These are phyloP conservation scores for Spheniscus humboldti DNA, from an alignment of 2,797 vertebrate species.

Conservation along the genomic window DNA sequence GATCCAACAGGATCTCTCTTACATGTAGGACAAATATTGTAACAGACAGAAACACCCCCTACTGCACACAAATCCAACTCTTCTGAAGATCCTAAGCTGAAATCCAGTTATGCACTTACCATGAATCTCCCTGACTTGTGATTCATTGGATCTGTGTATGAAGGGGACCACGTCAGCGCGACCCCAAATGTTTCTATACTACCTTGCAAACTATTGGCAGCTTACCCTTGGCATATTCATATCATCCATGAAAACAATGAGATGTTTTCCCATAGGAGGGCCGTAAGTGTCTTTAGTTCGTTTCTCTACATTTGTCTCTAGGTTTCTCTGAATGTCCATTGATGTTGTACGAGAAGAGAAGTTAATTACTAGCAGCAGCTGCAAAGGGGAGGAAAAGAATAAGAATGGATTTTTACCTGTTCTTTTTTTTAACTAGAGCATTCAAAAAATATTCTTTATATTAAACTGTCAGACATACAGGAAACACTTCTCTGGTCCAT, in stretches of 20 bases:
- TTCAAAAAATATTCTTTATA: background rate
- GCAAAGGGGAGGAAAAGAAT: background rate
- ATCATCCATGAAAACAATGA: slow-evolving; percentile 95
- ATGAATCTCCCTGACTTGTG: background rate
- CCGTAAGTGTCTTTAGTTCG: slow-evolving; percentile 91
- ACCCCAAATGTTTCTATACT: background rate
- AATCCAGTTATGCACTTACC: background rate
- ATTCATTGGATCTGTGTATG: background rate
- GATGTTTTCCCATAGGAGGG: slow-evolving; percentile 90
- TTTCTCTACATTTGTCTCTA: slow-evolving; percentile 94
- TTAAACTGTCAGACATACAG: background rate
- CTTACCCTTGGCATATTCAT: slow-evolving; percentile 95
- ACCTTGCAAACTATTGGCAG: background rate
- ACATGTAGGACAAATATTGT: background rate
- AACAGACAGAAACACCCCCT: background rate
- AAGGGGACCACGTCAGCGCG: background rate
- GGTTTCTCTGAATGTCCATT: slow-evolving; percentile 91
- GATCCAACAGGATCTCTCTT: background rate
- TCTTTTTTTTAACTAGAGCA: background rate
- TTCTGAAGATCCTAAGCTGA: background rate
- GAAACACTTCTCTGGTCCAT: background rate
- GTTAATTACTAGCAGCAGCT: slow-evolving; percentile 88
- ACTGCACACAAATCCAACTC: background rate
- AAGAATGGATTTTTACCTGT: background rate
- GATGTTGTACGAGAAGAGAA: slow-evolving; percentile 97